Evolutionary conservation across 2,888 invertebrate species (phyloP), one percentile per base, ranked within the genome.

Genomic region (Rhodophaea formosa): DNA sequence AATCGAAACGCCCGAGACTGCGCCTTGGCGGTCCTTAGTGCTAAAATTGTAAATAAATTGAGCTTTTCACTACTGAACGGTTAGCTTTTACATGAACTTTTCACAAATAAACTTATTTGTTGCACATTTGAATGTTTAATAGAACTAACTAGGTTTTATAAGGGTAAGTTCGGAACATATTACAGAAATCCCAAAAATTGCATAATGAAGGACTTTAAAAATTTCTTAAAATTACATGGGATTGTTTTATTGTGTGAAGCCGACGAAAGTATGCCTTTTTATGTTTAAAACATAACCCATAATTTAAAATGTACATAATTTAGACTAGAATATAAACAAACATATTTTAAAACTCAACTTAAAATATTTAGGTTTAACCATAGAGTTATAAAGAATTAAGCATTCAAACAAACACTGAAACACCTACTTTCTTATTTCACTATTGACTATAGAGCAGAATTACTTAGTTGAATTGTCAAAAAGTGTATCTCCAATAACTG

Each of bases 251-350:
- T 2, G 2, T 23, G 23, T 23, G 23, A 23, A 23, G n/a, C n/a
- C n/a, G n/a, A 23, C 23, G 2, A 23, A 23, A 23, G 5, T 5
- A 39, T 39, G 10, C 39, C 35, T 12, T 8, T n/a, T 39, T 39
- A 39, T 39, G 39, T 39, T 39, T 10, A 17, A 10, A 17, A 45
- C 17, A 42, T 42, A 42, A 42, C n/a, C 12, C 7, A 42, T 17
- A 46, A 45, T 8, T 45, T 46, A 46, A 23, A 46, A 29, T n/a
- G 23, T 23, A 29, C 8, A 61, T 35, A 63, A 57, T 63, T 63
- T 62, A 63, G 62, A 67, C 65, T 62, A 65, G 60, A 64, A 51
- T 53, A 62, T 32, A 52, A 60, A 52, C 60, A 53, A 49, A 23
- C 3, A 23, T 23, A 23, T 56, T 52, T 56, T 17, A 45, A n/a